Evolutionary conservation across 1,140 invertebrate genomes (phyloP), one percentile per base, ranked within the genome.

Genomic region (Cydia splendana): DNA sequence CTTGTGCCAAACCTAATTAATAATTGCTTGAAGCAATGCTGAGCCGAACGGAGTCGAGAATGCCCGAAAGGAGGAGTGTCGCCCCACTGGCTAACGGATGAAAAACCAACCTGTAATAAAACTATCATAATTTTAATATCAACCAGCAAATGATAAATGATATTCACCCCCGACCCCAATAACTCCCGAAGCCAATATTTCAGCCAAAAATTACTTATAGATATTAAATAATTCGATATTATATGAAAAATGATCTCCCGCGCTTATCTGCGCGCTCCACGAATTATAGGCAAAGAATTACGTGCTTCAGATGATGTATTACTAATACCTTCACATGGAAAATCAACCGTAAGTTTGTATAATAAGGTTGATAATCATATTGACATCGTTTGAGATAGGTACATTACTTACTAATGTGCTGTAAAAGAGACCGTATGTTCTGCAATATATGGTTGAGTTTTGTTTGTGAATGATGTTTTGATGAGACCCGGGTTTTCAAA

Each of bases 191-290:
- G 20, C 57, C 57, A 62, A 62, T 62, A 62, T 62, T 24, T 62
- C 57, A 62, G 7, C 18, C 57, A 62, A 62, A 62, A 62, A 62
- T 62, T 62, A 62, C 57, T 24, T 9, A 62, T 18, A 53, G 15
- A n/a, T 24, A 62, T 62, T 62, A 62, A 62, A 62, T 62, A 62
- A 62, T 62, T 62, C 57, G 24, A 62, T 62, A 62, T 62, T 62
- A 62, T 62, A 62, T 62, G 57, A 62, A 62, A 62, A 62, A 62
- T 62, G 57, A 62, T 62, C 57, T n/a, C 10, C 7, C 7, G 6
- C 4, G 57, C 57, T 62, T 62, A 62, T 24, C 57, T 24, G 20
- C 0, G 18, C 7, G 57, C 15, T 18, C 53, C 53, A 24, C 20
- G n/a, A 24, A 62, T 62, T 62, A 62, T 62, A 12, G 18, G 57